These are phyloP conservation scores for Loriculus beryllinus DNA, from an alignment of 2,797 vertebrate genomes.

Conservation along the genomic window DNA sequence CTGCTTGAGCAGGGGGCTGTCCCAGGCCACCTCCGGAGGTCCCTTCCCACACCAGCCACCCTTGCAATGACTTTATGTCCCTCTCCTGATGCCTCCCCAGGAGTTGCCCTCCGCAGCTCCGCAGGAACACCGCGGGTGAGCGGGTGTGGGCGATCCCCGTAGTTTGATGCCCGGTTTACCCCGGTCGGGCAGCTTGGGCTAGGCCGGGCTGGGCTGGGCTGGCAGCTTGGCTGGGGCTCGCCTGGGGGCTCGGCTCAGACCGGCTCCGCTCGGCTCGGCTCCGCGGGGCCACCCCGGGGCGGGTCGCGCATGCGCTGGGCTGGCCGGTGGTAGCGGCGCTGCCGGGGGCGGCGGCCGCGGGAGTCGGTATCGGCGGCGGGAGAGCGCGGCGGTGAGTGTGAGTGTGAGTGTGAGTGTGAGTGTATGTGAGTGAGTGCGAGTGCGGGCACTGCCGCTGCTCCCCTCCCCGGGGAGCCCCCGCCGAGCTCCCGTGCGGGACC, in stretches of 20 bases:
- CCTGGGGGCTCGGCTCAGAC: not conserved
- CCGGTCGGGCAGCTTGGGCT: fast-evolving
- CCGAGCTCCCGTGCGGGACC: not conserved
- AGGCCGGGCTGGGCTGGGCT: fast-evolving
- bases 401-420: not conserved
- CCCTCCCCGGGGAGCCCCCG: not conserved
- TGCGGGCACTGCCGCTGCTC: not conserved
- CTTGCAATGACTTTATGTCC: not conserved
- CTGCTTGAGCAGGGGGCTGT: not conserved
- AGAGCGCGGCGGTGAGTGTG: not conserved
- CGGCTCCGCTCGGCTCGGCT: not conserved
- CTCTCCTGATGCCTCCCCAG: not conserved
- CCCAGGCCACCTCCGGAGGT: fast-evolving
- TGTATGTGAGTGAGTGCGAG: not conserved
- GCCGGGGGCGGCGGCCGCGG: not conserved
- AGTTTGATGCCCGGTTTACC: not conserved
- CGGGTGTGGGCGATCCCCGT: fast-evolving
- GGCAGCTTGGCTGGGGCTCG: not conserved
- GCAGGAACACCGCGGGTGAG: fast-evolving
- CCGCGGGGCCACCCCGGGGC: not conserved
- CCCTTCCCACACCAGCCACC: not conserved
- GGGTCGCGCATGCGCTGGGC: not conserved
- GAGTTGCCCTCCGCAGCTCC: fast-evolving
- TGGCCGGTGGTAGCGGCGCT: not conserved
- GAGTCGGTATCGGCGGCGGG: not conserved